Conservation (phyloP, 1,140 invertebrate genomes). For the Tetraneura akinire region DNA sequence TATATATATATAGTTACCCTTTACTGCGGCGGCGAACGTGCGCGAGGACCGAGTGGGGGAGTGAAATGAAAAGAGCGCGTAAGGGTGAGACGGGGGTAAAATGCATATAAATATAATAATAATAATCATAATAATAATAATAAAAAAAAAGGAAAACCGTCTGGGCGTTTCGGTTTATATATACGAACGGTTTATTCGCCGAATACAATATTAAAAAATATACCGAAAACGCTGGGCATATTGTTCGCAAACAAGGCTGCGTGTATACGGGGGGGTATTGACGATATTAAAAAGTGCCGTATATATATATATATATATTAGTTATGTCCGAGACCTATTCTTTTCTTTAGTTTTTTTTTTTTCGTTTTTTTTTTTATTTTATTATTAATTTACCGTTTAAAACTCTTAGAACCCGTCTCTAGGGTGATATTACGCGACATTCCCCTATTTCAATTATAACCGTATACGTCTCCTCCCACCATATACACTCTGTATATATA, state of each 20-base stretch:
- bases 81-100: not conserved
- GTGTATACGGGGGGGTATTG: slow-evolving; percentile 12
- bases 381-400: slow-evolving; percentile 36
- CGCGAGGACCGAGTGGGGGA: not conserved
- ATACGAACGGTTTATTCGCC: slow-evolving; percentile 50
- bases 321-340: slow-evolving; percentile 39
- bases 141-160: slow-evolving; percentile 33
- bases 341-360: slow-evolving; percentile 33
- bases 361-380: too few species aligned
- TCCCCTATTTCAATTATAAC: slow-evolving; percentile 37
- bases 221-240: slow-evolving; percentile 37
- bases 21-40: not conserved
- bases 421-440: slow-evolving; percentile 41
- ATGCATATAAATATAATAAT: slow-evolving; percentile 51
- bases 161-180: slow-evolving; percentile 49
- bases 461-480: slow-evolving; percentile 4
- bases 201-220: slow-evolving; percentile 49
- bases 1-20: too few species aligned
- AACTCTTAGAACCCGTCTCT: slow-evolving; percentile 42
- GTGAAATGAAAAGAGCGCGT: not conserved
- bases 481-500: too few species aligned
- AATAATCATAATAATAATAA: slow-evolving; percentile 39
- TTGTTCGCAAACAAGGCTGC: slow-evolving; percentile 40
- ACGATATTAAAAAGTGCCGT: slow-evolving; percentile 45
- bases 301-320: too few species aligned